Percentiles rank a stretch among this genome's conserved stretches.
Conservation (phyloP, 2,797 vertebrate genomes). For the Schizopygopsis pylzovi region DNA sequence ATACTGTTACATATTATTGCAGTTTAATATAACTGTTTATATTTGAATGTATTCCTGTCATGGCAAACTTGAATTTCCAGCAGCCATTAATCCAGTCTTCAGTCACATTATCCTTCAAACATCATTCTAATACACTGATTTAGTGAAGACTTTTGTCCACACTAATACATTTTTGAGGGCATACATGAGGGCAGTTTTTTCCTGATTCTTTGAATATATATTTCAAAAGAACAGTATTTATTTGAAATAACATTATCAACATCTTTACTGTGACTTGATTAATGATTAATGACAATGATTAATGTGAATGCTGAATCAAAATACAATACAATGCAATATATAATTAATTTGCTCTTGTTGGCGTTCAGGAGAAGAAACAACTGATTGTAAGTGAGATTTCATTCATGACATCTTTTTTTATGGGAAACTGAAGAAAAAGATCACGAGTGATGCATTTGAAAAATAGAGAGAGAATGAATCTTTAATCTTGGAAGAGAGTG, state of each 20-base stretch:
- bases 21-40: neutral
- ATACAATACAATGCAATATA: neutral
- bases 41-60: neutral
- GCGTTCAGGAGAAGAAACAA: neutral
- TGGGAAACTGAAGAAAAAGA: constrained; percentile 30
- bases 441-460: constrained; percentile 48
- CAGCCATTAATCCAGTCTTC: neutral
- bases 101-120: neutral
- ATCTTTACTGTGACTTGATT: neutral
- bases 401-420: neutral
- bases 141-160: neutral
- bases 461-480: constrained; percentile 28
- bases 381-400: neutral
- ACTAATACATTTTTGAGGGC: too few species aligned
- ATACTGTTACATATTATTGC: neutral
- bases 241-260: neutral
- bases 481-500: constrained; percentile 34
- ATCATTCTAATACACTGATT: neutral
- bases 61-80: neutral
- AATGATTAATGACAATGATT: neutral
- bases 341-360: neutral
- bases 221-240: neutral
- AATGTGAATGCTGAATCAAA: neutral
- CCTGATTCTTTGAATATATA: neutral
- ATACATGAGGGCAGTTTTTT: neutral